Evolutionary conservation across 2,888 invertebrate species (phyloP), one percentile per base, ranked within the genome.

Genomic region (Sympetrum striolatum): DNA sequence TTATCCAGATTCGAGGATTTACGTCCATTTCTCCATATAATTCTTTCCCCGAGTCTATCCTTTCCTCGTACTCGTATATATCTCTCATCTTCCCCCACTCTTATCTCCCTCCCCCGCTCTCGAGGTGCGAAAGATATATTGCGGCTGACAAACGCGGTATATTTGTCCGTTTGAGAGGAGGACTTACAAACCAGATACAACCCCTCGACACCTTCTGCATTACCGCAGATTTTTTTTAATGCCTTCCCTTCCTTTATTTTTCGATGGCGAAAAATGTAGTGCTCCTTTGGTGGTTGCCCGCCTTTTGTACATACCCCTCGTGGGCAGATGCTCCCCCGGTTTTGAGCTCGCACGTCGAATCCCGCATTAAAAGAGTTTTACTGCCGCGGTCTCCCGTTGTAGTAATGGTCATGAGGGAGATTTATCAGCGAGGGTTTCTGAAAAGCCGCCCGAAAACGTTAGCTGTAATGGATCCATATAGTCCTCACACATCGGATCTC

Each of bases 91-190:
- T 15, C 48, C 25, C 22, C 53, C 18, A 15, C 53, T 31, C 53
- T 82, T 12, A 8, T 6, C 58, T 82, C 14, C 35, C 82, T 22
- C 48, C 48, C 73, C 35, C 53, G 31, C 35, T 25, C 44, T 82
- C 53, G 18, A 58, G 82, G 53, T 48, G 58, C 58, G 82, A 82
- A 82, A 58, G 82, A 82, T 53, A 53, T 82, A 82, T 82, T 58
- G 58, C 82, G 31, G n/a, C 73, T 31, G 31, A 73, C 73, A 31
- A 25, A 73, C 25, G 73, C 73, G 73, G 73, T 12, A 73, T 73
- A 73, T 73, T 73, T 73, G 73, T 73, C 73, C 73, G 31, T 73
- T 73, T 73, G 73, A 73, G 73, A 73, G 73, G 31, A 73, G 73
- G 31, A 73, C 73, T 73, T 73, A 73, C 73, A 73, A 73, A 73